Evolutionary conservation across 2,888 invertebrate species (phyloP), one percentile per base, ranked within the genome.

Genomic region (Acleris laterana): DNA sequence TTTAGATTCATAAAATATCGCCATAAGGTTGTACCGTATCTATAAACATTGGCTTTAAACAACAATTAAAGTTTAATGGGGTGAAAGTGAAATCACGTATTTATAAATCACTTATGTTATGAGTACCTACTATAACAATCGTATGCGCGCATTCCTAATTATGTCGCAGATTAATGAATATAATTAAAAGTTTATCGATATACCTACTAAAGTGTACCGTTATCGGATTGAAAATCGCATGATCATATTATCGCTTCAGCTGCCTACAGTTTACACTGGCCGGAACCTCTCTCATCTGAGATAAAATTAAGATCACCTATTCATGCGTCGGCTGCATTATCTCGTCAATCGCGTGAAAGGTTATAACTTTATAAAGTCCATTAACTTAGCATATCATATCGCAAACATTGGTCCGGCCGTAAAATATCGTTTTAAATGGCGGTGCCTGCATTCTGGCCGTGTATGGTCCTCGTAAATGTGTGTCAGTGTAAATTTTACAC

Each of bases 281-380:
- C 87, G 87, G 85, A 86, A 87, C 85, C 85, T 46, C 38, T 83
- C 85, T 82, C 82, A 68, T 68, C 68, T 56, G 62, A 82, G 84
- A 86, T 90, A 89, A 90, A 61, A 89, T 91, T 90, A 90, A 90
- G 88, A 90, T 87, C 89, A 89, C 85, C 91, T 85, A 91, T 92
- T 91, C 89, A 92, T 85, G 83, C 75, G 90, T 89, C 89, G 79
- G 80, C 77, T 75, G 80, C 81, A 85, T 88, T 89, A 89, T 88
- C 88, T 85, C 76, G 75, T 48, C 67, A 78, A 85, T 85, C 88
- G 84, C 81, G 83, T 84, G 84, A 88, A 86, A 87, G 83, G 83
- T 79, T 86, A 82, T 81, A 80, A 80, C 79, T 83, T 78, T 84
- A 83, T 84, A 84, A 82, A 84, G 80, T 86, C 87, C 87, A 89